A percentile compares a stretch with the other conserved stretches of the same genome.
Conservation (phyloP, 2,113 vertebrate genomes). For the Lepidothrix coronata region DNA sequence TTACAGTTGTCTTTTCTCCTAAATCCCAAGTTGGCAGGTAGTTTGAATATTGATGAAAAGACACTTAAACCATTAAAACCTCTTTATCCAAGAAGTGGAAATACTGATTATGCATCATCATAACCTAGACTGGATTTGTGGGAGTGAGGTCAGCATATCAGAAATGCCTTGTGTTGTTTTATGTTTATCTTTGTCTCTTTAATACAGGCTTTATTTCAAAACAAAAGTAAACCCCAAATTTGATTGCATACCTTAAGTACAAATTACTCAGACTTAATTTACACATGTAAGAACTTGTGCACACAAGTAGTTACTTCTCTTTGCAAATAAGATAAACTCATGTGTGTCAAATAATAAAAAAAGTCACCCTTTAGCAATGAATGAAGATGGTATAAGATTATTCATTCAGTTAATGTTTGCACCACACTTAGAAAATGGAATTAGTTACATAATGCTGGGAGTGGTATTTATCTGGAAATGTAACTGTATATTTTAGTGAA, state of each 20-base stretch:
- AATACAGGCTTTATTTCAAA: background rate
- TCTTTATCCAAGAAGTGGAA: background rate
- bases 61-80: background rate
- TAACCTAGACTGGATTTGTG: background rate
- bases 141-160: background rate
- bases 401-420: background rate
- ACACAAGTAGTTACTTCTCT: background rate
- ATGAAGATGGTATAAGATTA: background rate
- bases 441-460: background rate
- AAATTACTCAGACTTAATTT: background rate
- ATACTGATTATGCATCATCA: background rate
- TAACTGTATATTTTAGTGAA: conserved; percentile 27
- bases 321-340: background rate
- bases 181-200: background rate
- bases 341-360: background rate
- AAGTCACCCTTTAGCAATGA: background rate
- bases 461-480: background rate
- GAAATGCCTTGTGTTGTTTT: background rate
- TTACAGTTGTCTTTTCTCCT: background rate
- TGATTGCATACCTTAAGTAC: background rate
- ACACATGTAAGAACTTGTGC: background rate
- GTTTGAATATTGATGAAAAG: background rate
- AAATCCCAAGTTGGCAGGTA: background rate
- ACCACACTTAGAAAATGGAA: background rate
- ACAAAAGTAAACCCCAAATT: background rate